Conservation (phyloP, 2,888 invertebrate genomes). For the Chalcis sispes region DNA sequence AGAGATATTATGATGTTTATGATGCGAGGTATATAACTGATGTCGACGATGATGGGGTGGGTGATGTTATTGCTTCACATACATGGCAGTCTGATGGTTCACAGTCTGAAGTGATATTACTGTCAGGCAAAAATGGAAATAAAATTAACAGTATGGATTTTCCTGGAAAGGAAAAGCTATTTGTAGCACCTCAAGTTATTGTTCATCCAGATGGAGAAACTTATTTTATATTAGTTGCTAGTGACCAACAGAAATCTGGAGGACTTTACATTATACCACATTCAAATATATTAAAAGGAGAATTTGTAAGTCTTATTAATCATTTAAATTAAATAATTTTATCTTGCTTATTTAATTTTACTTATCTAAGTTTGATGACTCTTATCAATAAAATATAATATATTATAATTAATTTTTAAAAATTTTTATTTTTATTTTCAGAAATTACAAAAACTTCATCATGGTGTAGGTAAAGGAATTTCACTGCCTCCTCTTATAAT, state of each 20-base stretch:
- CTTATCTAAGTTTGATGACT: not conserved
- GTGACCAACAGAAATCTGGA: slow-evolving; percentile 84
- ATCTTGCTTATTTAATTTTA: not conserved
- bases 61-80: slow-evolving; percentile 85
- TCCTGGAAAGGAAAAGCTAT: slow-evolving; percentile 83
- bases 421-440: slow-evolving; percentile 22
- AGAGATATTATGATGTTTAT: slow-evolving; percentile 78
- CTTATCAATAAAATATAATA: not conserved
- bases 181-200: slow-evolving; percentile 84
- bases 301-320: slow-evolving; percentile 71
- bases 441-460: slow-evolving; percentile 77
- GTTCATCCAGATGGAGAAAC: slow-evolving; percentile 80
- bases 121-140: slow-evolving; percentile 84
- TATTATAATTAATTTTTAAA: too few species aligned
- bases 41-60: slow-evolving; percentile 82
- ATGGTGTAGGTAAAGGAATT: slow-evolving; percentile 81
- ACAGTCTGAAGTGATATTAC: slow-evolving; percentile 82
- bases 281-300: slow-evolving; percentile 77
- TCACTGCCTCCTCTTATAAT: slow-evolving; percentile 82
- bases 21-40: slow-evolving; percentile 85
- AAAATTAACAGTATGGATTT: slow-evolving; percentile 81
- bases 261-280: slow-evolving; percentile 83
- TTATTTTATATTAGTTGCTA: slow-evolving; percentile 84
- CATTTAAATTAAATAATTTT: slow-evolving; percentile 2
- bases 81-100: slow-evolving; percentile 78